Evolutionary conservation across 2,888 invertebrate species (phyloP).

Genomic region (Onthophagus sagittarius): DNA sequence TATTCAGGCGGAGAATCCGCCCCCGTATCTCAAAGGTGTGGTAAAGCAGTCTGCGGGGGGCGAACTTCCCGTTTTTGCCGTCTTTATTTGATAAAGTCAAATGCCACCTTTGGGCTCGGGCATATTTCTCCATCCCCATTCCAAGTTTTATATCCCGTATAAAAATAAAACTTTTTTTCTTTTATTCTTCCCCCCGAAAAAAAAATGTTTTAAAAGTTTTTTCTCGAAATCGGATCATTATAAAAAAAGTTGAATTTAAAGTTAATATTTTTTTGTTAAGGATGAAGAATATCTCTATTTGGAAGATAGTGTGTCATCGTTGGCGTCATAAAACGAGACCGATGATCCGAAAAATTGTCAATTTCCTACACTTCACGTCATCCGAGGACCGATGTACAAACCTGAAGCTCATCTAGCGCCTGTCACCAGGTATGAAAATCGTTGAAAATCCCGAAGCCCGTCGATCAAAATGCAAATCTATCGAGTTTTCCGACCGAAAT

Average conservation of each 20-base stretch:
- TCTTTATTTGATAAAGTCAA: background rate
- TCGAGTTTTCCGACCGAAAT: background rate
- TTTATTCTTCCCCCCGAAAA: too few relatives aligned
- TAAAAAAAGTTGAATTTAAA: too few relatives aligned
- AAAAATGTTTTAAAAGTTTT: too few relatives aligned
- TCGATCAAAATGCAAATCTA: background rate
- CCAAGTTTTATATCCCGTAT: background rate
- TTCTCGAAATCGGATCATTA: too few relatives aligned
- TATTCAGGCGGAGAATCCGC: background rate
- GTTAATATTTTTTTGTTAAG: too few relatives aligned
- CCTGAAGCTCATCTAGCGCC: background rate
- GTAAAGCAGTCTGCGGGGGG: background rate
- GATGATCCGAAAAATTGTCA: background rate
- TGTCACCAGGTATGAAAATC: background rate
- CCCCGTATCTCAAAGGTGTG: background rate
- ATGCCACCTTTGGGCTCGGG: background rate
- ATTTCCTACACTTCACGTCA: background rate
- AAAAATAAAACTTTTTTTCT: too few relatives aligned
- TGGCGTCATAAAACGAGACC: background rate
- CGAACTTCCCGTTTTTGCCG: background rate
- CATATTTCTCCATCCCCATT: background rate
- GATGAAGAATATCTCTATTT: background rate
- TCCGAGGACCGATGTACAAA: background rate
- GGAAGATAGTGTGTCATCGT: background rate
- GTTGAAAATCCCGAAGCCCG: background rate